These are phyloP conservation scores for Cygnus olor DNA, from an alignment of 2,797 vertebrate species.

Conservation along the genomic window DNA sequence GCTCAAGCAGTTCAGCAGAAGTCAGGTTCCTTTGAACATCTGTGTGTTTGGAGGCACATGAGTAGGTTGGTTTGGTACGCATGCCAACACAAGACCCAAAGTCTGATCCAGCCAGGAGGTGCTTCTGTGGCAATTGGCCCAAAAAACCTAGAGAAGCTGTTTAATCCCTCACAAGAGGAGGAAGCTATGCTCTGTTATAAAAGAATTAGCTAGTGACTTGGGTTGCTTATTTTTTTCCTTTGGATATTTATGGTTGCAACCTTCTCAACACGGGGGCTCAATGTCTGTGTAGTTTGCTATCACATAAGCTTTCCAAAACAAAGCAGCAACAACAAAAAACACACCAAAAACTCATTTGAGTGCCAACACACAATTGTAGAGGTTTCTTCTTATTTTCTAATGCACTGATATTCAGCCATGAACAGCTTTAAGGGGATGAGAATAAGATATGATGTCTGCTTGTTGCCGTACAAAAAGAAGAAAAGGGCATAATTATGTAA, in stretches of 20 bases:
- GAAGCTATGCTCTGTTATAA: neutral
- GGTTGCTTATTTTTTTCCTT: neutral
- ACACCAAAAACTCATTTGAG: neutral
- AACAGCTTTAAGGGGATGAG: neutral
- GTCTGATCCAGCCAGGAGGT: conserved; percentile 44
- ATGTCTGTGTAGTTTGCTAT: neutral
- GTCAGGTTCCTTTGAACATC: conserved; percentile 62
- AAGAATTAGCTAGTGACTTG: neutral
- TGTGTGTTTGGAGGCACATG: conserved; percentile 49
- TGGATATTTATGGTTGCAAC: neutral
- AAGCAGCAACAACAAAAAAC: neutral
- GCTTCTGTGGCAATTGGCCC: conserved; percentile 33
- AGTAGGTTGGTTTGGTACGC: neutral
- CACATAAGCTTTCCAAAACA: neutral
- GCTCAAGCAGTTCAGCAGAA: conserved; percentile 54
- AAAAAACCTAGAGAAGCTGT: conserved; percentile 6
- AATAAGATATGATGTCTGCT: conserved; percentile 10
- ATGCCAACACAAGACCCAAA: conserved; percentile 47
- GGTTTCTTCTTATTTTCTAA: conserved; percentile 11
- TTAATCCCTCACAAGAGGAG: neutral
- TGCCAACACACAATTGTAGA: neutral
- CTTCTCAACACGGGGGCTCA: neutral
- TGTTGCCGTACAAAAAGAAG: neutral
- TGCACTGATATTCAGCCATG: neutral
- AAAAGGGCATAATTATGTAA: neutral